phyloP scores from a whole-genome alignment of 1,140 invertebrate species.

The Dendrolimus punctatus region DNA sequence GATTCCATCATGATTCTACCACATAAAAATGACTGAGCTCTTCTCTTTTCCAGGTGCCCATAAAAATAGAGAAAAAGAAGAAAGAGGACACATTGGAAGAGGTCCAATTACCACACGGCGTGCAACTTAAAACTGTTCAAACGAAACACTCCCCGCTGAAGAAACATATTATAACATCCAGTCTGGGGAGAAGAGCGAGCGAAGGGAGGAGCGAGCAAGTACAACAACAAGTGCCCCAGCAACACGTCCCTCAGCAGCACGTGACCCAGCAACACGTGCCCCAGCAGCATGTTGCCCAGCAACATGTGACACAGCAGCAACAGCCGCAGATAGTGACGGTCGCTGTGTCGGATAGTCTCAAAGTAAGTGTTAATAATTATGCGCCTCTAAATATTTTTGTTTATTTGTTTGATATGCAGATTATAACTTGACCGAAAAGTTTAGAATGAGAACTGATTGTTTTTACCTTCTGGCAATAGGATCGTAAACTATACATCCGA shows the following conservation, averaged over 20 bases:
- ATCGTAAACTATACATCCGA: too few species aligned
- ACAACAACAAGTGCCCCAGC: constrained; percentile 12
- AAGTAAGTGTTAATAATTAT: constrained; percentile 23
- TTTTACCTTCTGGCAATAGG: too few species aligned
- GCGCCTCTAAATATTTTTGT: too few species aligned
- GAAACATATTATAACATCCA: constrained; percentile 49
- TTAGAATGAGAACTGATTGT: too few species aligned
- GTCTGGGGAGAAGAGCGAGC: constrained; percentile 10
- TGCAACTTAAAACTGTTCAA: constrained; percentile 37
- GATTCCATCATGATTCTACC: too few species aligned
- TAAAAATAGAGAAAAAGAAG: constrained; percentile 32
- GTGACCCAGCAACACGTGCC: constrained; percentile 10
- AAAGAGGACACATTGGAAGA: constrained; percentile 32
- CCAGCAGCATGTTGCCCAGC: constrained; percentile 13
- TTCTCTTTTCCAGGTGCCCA: constrained; percentile 2
- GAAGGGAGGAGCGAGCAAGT: constrained; percentile 10
- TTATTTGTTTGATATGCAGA: too few species aligned
- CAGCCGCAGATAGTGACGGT: constrained; percentile 55
- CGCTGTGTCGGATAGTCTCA: constrained; percentile 56
- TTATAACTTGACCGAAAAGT: too few species aligned
- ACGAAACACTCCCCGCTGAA: constrained; percentile 44
- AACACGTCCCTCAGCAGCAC: constrained; percentile 9
- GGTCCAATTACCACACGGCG: constrained; percentile 27
- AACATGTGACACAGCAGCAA: constrained; percentile 9
- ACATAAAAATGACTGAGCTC: too few species aligned